These are phyloP conservation scores for Bombus superbus DNA, from an alignment of 1,140 invertebrate genomes.

Conservation along the genomic window DNA sequence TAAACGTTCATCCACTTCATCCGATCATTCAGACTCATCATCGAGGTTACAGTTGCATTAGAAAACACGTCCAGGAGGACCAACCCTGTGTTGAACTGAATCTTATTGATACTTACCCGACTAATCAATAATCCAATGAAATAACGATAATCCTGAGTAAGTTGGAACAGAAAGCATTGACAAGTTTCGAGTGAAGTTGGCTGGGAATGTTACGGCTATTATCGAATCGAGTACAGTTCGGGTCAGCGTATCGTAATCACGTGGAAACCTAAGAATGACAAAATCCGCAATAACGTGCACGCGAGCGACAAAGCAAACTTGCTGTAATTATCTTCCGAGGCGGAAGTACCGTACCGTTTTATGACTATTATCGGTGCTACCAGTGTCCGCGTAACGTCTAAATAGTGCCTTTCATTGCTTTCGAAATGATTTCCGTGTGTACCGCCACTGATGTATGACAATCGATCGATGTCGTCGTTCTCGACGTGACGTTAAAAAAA, in stretches of 20 bases:
- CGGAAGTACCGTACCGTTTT: slow-evolving; percentile 25
- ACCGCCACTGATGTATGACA: slow-evolving; percentile 30
- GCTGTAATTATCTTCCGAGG: neutral
- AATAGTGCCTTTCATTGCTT: slow-evolving; percentile 70
- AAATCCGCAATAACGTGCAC: slow-evolving; percentile 1
- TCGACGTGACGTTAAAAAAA: neutral
- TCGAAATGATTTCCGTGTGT: slow-evolving; percentile 46
- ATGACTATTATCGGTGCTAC: slow-evolving; percentile 45
- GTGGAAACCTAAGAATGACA: neutral
- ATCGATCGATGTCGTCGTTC: slow-evolving; percentile 51
- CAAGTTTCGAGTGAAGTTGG: neutral
- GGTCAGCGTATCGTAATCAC: neutral
- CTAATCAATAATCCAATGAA: neutral
- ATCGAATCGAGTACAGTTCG: neutral
- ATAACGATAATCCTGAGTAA: neutral
- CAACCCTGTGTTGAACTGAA: neutral
- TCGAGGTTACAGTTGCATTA: neutral
- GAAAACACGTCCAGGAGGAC: neutral
- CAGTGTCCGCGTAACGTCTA: slow-evolving; percentile 28
- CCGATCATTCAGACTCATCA: neutral
- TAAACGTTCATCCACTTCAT: neutral
- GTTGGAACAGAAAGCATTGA: neutral
- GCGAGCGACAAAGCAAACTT: slow-evolving; percentile 10
- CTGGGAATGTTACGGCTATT: neutral
- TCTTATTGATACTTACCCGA: neutral